Conservation (phyloP, 2,797 vertebrate species). For the Liasis olivaceus region DNA sequence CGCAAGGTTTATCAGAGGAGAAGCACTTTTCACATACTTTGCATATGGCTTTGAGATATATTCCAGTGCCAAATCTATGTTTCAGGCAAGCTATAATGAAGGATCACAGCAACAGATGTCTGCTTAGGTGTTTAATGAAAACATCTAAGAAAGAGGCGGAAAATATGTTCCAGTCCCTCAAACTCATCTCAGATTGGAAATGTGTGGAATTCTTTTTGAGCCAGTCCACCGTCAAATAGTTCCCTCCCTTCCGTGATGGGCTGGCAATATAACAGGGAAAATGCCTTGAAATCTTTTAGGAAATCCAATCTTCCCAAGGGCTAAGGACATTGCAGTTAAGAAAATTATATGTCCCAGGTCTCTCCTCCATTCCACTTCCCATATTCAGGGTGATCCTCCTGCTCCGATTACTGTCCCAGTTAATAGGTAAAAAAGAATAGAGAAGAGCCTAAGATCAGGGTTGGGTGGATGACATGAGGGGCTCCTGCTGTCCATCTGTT, state of each 20-base stretch:
- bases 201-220: neutral
- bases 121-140: neutral
- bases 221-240: neutral
- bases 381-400: neutral
- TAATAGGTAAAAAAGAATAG: neutral
- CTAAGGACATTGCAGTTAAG: neutral
- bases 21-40: neutral
- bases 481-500: too few species aligned
- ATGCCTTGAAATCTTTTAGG: neutral
- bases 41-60: neutral
- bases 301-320: neutral
- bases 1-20: neutral
- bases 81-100: neutral
- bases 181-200: neutral
- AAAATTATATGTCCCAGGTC: neutral
- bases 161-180: neutral
- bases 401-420: neutral
- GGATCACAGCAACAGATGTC: neutral
- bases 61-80: neutral
- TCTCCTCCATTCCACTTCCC: neutral
- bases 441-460: neutral
- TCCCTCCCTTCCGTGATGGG: neutral
- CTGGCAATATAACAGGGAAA: neutral
- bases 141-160: neutral
- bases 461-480: neutral